Base-by-base conservation (phyloP, 2,113 vertebrate species). In the Xyrauchen texanus region DNA sequence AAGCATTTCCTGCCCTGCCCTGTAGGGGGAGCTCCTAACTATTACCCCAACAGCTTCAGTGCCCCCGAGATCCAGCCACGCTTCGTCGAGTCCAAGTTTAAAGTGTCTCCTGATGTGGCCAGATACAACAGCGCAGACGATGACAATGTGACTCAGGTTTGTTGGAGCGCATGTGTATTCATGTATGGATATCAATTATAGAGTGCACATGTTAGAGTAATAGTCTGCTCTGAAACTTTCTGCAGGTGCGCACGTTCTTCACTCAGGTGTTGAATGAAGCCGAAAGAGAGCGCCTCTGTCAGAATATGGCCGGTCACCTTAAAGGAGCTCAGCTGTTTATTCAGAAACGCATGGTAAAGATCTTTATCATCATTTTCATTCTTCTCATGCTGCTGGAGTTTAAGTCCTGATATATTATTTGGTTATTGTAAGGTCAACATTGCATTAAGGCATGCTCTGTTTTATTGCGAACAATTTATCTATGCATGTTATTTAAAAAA, bases 31-130 rank as follows among this genome's bases (percentile, higher is more conserved):
- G 95, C 96, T 49, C 98, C 98, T 7, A 99, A 99, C 85, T 99
- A 99, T 85, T 98, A 90, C 53, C 97, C 98, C 11, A 99, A 99
- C 85, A 99, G 97, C 88, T 99, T 99, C 83, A 92, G 92, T 5
- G 96, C 94, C 0, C 96, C 98, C 0, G 92, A 95, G 0, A 85
- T 84, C 0, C 94, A 95, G 82, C 89, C 70, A 0, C 0, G 0
- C 0, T 84, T 86, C 6, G 63, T 88, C 76, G 94, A 98, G 85
- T 91, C 92, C 0, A 75, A 47, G 7, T 11, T 73, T 69, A 67
- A 0, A 0, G 83, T 83, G 44, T 94, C 94, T 0, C 81, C 88
- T 0, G 95, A 98, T 0, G 95, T 96, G 68, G 86, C 82, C 3
- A 95, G 97, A 52, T 98, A 90, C 90, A 96, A 96, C 83, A 96